Conservation (phyloP, 2,888 invertebrate genomes). For the Schizotus pectinicornis region DNA sequence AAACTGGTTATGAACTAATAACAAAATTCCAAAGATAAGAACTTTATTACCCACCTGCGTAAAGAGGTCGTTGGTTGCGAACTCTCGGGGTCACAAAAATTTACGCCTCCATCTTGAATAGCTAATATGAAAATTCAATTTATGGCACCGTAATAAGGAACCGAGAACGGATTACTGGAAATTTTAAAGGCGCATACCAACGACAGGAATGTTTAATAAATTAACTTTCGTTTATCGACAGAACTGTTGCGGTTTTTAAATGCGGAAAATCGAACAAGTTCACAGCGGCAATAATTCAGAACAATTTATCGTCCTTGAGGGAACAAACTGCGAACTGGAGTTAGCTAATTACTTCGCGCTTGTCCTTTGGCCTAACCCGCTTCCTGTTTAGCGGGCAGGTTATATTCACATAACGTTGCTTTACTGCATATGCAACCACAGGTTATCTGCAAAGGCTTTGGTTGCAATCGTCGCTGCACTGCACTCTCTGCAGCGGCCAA, state of each 20-base stretch:
- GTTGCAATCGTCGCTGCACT: slow-evolving; percentile 9
- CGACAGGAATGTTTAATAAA: too few relatives aligned
- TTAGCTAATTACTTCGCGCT: slow-evolving; percentile 4
- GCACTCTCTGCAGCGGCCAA: slow-evolving; percentile 20
- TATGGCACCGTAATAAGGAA: neutral
- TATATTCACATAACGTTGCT: neutral
- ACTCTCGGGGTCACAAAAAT: slow-evolving; percentile 6
- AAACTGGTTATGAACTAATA: slow-evolving; percentile 18
- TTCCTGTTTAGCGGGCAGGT: neutral
- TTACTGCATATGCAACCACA: slow-evolving; percentile 11
- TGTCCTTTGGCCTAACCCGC: neutral
- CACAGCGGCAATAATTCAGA: too few relatives aligned
- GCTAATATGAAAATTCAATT: slow-evolving; percentile 2
- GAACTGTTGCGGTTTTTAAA: too few relatives aligned
- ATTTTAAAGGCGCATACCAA: too few relatives aligned
- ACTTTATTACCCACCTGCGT: slow-evolving; percentile 10
- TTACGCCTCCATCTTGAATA: neutral
- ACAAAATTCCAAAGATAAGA: slow-evolving; percentile 14
- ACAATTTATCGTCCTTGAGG: neutral
- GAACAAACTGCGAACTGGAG: neutral
- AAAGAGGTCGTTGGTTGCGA: slow-evolving; percentile 1
- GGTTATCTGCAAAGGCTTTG: slow-evolving; percentile 14
- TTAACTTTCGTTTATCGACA: too few relatives aligned
- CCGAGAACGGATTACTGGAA: neutral
- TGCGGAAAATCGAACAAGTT: too few relatives aligned